phyloP scores from a whole-genome alignment of 2,888 invertebrate genomes.

The Tiphia femorata region DNA sequence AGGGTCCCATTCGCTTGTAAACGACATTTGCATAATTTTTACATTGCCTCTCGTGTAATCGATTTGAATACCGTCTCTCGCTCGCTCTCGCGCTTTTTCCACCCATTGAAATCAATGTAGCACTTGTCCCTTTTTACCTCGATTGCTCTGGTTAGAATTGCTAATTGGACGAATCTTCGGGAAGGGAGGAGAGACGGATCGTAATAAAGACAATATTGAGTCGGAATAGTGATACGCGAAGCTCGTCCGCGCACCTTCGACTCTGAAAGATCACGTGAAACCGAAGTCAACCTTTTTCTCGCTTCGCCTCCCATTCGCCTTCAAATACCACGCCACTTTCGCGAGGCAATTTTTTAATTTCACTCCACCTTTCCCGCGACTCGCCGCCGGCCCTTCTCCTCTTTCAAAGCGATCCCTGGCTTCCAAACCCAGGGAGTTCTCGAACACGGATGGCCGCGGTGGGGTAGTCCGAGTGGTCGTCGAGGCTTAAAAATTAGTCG shows the following conservation, averaged over 20 bases:
- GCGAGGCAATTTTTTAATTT: neutral
- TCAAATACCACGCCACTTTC: neutral
- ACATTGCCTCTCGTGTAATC: conserved; percentile 60
- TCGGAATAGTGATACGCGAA: no score
- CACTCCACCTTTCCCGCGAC: no score
- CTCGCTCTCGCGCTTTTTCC: conserved; percentile 22
- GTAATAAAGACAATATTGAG: conserved; percentile 11
- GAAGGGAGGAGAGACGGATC: conserved; percentile 19
- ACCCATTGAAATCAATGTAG: conserved; percentile 22
- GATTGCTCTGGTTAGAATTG: conserved; percentile 39
- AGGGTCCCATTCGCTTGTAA: conserved; percentile 62
- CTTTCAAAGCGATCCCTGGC: neutral
- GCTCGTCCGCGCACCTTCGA: no score
- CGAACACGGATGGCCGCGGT: no score
- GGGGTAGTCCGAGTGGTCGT: conserved; percentile 1
- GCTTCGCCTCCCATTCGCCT: neutral
- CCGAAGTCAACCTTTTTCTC: neutral
- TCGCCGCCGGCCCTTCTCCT: neutral
- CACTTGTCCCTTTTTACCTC: conserved; percentile 31
- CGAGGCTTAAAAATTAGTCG: conserved; percentile 41
- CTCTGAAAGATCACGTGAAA: no score
- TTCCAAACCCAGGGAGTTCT: neutral
- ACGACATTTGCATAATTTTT: conserved; percentile 68
- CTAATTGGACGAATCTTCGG: conserved; percentile 30
- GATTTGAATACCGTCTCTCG: conserved; percentile 51